Percentiles rank a stretch among this genome's conserved stretches.
These are phyloP conservation scores for Hemistola chrysoprasaria DNA, from an alignment of 2,888 invertebrate species.

Conservation along the genomic window DNA sequence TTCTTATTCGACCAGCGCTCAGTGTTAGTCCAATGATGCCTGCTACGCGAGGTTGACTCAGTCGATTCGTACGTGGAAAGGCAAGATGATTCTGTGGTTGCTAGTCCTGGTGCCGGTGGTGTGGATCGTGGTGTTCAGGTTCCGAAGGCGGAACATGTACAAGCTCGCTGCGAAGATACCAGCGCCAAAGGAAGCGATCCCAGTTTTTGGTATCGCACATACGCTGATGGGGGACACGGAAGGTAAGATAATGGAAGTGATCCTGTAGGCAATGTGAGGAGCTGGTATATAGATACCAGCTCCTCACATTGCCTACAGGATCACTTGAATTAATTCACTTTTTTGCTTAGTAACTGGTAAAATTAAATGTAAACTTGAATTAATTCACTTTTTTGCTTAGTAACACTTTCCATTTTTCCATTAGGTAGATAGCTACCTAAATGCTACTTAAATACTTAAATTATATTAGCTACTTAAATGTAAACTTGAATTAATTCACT, in stretches of 20 bases:
- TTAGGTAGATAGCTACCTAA: no score
- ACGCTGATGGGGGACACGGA: slow-evolving; percentile 50
- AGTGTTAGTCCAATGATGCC: slow-evolving; percentile 3
- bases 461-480: no score
- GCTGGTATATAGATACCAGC: no score
- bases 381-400: no score
- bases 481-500: no score
- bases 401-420: no score
- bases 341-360: no score
- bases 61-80: slow-evolving; percentile 12
- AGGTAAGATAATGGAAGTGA: slow-evolving; percentile 38
- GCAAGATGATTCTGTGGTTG: slow-evolving; percentile 47
- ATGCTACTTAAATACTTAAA: no score
- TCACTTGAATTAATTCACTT: no score
- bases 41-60: slow-evolving; percentile 11
- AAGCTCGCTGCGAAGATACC: slow-evolving; percentile 48
- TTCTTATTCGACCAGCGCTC: slow-evolving; percentile 4
- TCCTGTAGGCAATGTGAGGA: neutral
- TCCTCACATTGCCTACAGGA: no score
- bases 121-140: slow-evolving; percentile 48
- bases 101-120: slow-evolving; percentile 38
- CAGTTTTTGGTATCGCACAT: slow-evolving; percentile 55
- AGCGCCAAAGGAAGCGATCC: slow-evolving; percentile 35
- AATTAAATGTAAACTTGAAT: no score
- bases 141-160: slow-evolving; percentile 53